Base-by-base conservation (phyloP, 1,140 invertebrate species). In the Meloidogyne hapla region DNA sequence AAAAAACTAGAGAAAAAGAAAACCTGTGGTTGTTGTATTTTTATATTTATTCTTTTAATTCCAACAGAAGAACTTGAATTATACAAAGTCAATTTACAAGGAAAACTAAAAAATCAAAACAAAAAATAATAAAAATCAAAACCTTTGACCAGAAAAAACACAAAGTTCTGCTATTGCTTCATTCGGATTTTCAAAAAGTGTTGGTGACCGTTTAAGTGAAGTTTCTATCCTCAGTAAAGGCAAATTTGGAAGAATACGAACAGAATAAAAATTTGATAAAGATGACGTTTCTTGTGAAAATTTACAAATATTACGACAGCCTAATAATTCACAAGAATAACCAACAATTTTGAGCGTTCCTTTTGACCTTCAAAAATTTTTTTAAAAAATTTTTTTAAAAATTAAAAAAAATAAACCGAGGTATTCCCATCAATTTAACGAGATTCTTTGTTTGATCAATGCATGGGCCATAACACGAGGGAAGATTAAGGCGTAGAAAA, bases 141-240 rank as follows among this genome's bases (percentile, higher is more conserved):
- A 85, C 80, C 74, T 86, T 76, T 86, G 84, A 21, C 84, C 84
- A 21, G 81, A 82, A 56, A 84, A 86, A 4, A 86, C 79, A n/a
- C 76, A 84, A 28, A 77, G 66, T 75, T 86, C 85, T 13, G 85
- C 84, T 1, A 80, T 75, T 72, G 83, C 42, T 65, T 78, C 61
- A 69, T 71, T 72, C 62, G 81, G 18, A 75, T 84, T 61, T 74
- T 80, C 48, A 73, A 76, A 74, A 77, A 80, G 33, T 78, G 83
- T 62, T 4, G 80, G 80, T 9, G 80, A 66, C 15, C 77, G 12
- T 21, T 79, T 81, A 15, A 83, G 65, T 33, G 82, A 80, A 15
- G 81, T 83, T 25, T 85, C 81, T 23, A 86, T 48, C 65, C 77
- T 72, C 12, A 86, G 62, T 21, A 75, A 61, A 12, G 85, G 84